Conservation (phyloP, 2,888 invertebrate species). For the Drosophila nigritarsus region DNA sequence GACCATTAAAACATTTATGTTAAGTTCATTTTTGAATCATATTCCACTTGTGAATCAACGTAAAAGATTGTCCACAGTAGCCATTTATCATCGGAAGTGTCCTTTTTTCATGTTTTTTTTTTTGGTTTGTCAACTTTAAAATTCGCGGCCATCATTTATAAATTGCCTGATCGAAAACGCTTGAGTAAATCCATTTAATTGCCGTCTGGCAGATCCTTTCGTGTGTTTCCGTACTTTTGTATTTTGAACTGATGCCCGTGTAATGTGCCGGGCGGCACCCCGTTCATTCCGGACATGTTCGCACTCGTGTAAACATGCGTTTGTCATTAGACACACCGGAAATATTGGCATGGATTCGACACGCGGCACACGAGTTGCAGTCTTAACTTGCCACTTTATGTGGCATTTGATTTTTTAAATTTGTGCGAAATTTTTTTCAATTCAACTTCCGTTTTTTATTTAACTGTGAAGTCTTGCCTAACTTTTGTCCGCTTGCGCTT, state of each 20-base stretch:
- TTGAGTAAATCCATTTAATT: conserved; percentile 81
- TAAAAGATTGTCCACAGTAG: conserved; percentile 40
- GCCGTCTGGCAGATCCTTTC: conserved; percentile 44
- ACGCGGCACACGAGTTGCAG: conserved; percentile 65
- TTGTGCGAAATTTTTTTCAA: conserved; percentile 50
- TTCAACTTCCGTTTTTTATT: conserved; percentile 35
- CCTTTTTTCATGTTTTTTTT: neutral
- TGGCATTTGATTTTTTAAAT: conserved; percentile 79
- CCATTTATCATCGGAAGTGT: conserved; percentile 56
- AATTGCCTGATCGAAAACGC: conserved; percentile 71
- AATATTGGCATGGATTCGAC: conserved; percentile 77
- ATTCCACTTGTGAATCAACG: conserved; percentile 2
- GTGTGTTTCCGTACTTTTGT: conserved; percentile 8
- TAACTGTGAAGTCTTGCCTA: conserved; percentile 22
- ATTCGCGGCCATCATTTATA: conserved; percentile 76
- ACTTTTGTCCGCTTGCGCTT: conserved; percentile 62
- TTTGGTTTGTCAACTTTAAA: conserved; percentile 20
- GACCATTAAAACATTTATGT: neutral
- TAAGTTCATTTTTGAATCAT: conserved; percentile 15
- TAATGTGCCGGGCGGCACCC: conserved; percentile 66
- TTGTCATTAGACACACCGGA: conserved; percentile 81
- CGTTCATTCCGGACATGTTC: conserved; percentile 73
- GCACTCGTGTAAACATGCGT: conserved; percentile 81
- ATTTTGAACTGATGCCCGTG: conserved; percentile 60
- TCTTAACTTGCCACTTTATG: conserved; percentile 63